Conservation (phyloP, 2,888 invertebrate genomes). For the Acrobasis repandana region DNA sequence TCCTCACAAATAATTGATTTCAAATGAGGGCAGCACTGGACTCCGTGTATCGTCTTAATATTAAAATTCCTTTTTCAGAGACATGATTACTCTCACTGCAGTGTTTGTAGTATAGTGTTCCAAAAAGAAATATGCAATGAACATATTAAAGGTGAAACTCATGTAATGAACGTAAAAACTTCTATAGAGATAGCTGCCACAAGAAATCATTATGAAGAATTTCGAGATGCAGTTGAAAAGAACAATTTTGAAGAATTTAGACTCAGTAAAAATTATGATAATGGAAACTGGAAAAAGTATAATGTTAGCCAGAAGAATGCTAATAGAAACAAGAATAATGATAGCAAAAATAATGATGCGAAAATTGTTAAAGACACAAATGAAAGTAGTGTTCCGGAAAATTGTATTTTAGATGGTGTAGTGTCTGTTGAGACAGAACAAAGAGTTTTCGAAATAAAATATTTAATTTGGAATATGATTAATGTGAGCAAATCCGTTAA, state of each 20-base stretch:
- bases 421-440: background rate
- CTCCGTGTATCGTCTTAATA: too few relatives aligned
- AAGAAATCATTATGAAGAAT: background rate
- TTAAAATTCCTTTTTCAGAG: slow-evolving; percentile 44
- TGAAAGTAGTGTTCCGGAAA: background rate
- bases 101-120: slow-evolving; percentile 42
- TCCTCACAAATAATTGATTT: too few relatives aligned
- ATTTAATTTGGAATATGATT: slow-evolving; percentile 1
- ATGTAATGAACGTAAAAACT: slow-evolving; percentile 34
- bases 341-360: slow-evolving; percentile 6
- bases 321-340: slow-evolving; percentile 6
- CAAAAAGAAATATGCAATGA: background rate
- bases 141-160: slow-evolving; percentile 36
- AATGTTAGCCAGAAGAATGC: slow-evolving; percentile 4
- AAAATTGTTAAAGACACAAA: slow-evolving; percentile 1
- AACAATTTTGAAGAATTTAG: too few relatives aligned
- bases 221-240: too few relatives aligned
- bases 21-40: too few relatives aligned
- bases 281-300: too few relatives aligned
- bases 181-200: slow-evolving; percentile 39
- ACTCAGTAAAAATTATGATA: too few relatives aligned
- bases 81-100: slow-evolving; percentile 42
- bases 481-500: background rate
- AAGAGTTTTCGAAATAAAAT: background rate
- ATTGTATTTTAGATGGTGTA: background rate